Evolutionary conservation across 64 coral and sea anemone genomes (phyloP).

Genomic region (Trachythela sp.): DNA sequence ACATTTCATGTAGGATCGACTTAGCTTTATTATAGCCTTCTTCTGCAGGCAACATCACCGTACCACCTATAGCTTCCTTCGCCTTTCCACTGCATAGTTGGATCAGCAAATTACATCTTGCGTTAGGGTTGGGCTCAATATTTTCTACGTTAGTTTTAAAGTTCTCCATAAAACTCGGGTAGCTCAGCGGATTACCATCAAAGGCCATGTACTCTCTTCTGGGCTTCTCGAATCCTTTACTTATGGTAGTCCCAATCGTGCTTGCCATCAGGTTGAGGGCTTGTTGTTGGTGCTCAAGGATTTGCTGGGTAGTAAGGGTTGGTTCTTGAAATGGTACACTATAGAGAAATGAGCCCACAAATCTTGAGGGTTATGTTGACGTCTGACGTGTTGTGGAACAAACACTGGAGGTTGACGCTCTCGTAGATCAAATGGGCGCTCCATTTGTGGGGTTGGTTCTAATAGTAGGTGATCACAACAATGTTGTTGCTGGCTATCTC

Average conservation of each 20-base stretch:
- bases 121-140: neutral
- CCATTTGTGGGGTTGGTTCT: too few species aligned
- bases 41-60: neutral
- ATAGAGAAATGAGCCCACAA: neutral
- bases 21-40: neutral
- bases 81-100: neutral
- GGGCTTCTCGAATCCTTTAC: neutral
- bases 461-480: too few species aligned
- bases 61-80: neutral
- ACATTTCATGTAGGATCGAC: neutral
- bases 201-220: slow-evolving; percentile 1
- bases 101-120: neutral
- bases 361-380: too few species aligned
- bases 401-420: too few species aligned
- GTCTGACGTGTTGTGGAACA: too few species aligned
- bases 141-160: slow-evolving; percentile 10
- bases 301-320: neutral
- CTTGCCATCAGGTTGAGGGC: neutral
- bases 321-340: neutral
- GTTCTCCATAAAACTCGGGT: slow-evolving; percentile 13
- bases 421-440: too few species aligned
- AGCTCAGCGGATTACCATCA: neutral
- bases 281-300: neutral
- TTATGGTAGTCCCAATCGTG: neutral
- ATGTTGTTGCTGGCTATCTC: too few species aligned